Percentiles rank a stretch among this genome's conserved stretches.
Evolutionary conservation across 2,113 vertebrate species (phyloP).

Genomic region (Notechis scutatus): DNA sequence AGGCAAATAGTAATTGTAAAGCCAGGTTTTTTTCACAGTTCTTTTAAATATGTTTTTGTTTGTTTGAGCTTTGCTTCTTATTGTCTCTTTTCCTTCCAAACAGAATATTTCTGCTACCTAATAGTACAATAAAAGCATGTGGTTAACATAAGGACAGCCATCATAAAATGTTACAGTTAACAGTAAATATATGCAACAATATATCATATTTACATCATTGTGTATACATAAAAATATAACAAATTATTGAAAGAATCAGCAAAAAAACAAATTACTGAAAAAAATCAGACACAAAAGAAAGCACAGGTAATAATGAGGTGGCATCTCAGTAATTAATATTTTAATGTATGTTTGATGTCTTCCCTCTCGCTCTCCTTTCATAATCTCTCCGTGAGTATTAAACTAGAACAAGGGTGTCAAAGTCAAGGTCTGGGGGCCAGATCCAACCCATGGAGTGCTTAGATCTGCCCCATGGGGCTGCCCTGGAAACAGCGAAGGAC

Average conservation of each 20-base stretch:
- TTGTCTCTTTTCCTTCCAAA: neutral
- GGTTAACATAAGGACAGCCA: neutral
- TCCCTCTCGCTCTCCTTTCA: neutral
- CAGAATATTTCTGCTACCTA: neutral
- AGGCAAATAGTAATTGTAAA: neutral
- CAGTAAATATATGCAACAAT: neutral
- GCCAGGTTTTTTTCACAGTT: neutral
- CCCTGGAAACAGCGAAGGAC: no score
- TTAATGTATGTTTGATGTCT: neutral
- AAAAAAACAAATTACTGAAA: neutral
- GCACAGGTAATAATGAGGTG: neutral
- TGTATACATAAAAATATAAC: neutral
- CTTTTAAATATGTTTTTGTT: neutral
- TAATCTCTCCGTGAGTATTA: neutral
- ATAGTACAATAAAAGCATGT: constrained; percentile 4
- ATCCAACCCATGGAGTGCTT: no score
- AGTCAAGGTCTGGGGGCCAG: no score
- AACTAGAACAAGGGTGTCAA: no score
- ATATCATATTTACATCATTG: neutral
- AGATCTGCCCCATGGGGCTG: no score
- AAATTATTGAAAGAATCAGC: neutral
- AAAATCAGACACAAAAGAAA: neutral
- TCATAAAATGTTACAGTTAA: constrained; percentile 9
- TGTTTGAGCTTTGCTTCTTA: neutral
- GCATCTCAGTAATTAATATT: neutral